These are phyloP conservation scores for Triplophysa tibetana DNA, from an alignment of 2,113 vertebrate species.

Conservation along the genomic window DNA sequence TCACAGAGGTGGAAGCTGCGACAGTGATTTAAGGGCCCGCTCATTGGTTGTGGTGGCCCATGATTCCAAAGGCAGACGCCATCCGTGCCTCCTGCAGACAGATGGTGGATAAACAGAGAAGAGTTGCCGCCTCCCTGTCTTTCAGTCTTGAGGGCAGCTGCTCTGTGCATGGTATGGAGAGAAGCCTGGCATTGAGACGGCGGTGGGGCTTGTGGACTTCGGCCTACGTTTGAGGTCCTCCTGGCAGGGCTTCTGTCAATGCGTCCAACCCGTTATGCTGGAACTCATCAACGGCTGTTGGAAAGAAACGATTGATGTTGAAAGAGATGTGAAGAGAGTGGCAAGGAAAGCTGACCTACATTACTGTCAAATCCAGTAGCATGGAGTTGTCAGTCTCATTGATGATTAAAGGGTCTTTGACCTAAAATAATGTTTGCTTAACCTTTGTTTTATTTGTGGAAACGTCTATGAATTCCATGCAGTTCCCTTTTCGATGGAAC, in stretches of 20 bases:
- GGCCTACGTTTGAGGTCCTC: constrained; percentile 67
- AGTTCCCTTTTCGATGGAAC: too few species aligned
- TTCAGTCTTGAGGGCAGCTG: constrained; percentile 34
- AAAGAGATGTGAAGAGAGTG: constrained; percentile 60
- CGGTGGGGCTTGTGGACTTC: constrained; percentile 61
- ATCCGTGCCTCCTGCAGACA: constrained; percentile 72
- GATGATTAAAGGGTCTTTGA: constrained; percentile 26
- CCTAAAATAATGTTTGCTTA: constrained; percentile 22
- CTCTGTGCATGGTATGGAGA: constrained; percentile 31
- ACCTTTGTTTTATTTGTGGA: constrained; percentile 1
- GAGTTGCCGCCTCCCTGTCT: constrained; percentile 59
- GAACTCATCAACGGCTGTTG: constrained; percentile 17
- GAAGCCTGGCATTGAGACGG: constrained; percentile 46
- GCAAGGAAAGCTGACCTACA: constrained; percentile 72
- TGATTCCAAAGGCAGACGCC: constrained; percentile 67
- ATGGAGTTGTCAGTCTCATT: constrained; percentile 20
- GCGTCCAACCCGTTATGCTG: constrained; percentile 25
- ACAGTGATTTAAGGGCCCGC: too few species aligned
- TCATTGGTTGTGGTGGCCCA: constrained; percentile 52
- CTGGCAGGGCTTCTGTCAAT: constrained; percentile 70
- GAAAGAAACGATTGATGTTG: constrained; percentile 19
- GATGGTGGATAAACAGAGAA: constrained; percentile 69
- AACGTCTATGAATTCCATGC: too few species aligned
- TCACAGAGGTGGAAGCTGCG: too few species aligned
- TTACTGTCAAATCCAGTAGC: constrained; percentile 45